Base-by-base conservation (phyloP, 2,797 vertebrate genomes). In the Sebastes aleutianus region DNA sequence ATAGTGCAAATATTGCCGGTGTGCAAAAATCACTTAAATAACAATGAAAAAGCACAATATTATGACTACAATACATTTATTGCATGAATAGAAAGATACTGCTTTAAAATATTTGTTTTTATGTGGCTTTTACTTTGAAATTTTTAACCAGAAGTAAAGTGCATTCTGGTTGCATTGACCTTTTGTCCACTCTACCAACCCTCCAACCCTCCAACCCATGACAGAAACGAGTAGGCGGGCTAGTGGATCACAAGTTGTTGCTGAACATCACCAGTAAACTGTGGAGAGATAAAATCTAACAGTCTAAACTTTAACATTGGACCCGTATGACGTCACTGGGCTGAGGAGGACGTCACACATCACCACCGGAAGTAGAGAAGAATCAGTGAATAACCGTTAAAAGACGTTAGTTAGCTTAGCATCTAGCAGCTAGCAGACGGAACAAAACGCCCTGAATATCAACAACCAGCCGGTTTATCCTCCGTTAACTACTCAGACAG, bases 351-450 rank as follows among this genome's bases (percentile, higher is more conserved):
- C 29, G n/a, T 22, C 8, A 20, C 4, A 10, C 58, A 63, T 29
- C 56, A 14, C n/a, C n/a, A 22, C n/a, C 36, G 6, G 32, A 57
- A 53, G 14, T 65, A 18, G 16, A 3, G 14, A 36, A 50, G 12
- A n/a, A 10, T 57, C 1, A 24, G 16, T 57, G 1, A 53, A 77
- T 77, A 72, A 83, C 76, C 77, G 43, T 70, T 61, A 20, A 13
- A 13, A 14, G 39, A 43, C 39, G 39, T 43, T 43, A 43, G 14
- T 43, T 43, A 43, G 39, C 39, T 66, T 74, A 61, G 20, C 39
- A 61, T 84, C 90, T 91, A 90, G 84, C 86, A 64, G 81, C 65
- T 89, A 91, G 89, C 90, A 80, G 80, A 31, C 32, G 26, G 34
- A 76, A 77, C 3, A 53, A 22, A 3, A 70, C 89, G 71, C 62